Base-by-base conservation (phyloP, 2,888 invertebrate genomes). In the Drosophila prostipennis region DNA sequence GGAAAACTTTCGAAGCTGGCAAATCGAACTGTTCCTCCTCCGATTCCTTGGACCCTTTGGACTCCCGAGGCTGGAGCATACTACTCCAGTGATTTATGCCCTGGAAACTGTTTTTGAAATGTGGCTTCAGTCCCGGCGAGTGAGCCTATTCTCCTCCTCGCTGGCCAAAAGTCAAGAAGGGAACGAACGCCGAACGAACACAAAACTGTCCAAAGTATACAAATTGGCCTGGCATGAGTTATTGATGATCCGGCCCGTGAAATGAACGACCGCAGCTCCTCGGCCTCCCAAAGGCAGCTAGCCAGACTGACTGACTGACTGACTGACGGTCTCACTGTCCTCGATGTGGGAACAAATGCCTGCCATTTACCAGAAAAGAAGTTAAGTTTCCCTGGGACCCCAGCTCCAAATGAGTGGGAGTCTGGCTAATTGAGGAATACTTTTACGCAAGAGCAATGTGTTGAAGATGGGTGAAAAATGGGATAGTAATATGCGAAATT, bases 161-260 rank as follows among this genome's bases (percentile, higher is more conserved):
- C 65, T 75, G 70, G 73, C 78, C 81, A 77, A 85, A 84, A 80
- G 83, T 86, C 78, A 86, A 82, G 80, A 79, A 83, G 57, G 29
- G 57, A 77, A 75, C 77, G 57, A 76, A 75, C 77, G 69, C 72
- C 80, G 73, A 52, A 52, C 61, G 73, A 52, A 52, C 63, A 69
- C 77, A 84, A 84, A 84, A 81, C 85, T 85, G 87, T 85, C 76
- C 82, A 81, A 72, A 84, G 83, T 84, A 85, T 85, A 87, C 87
- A 84, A 84, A 84, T 87, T 87, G 85, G 82, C 85, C 76, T 72
- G 79, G 76, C 83, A 87, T 87, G 87, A 87, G 83, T 84, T 84
- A 84, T 84, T 84, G 83, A 84, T 84, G 83, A 87, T 84, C 76
- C 74, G 75, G 74, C 73, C 85, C 79, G 78, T 84, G 85, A 81